Percentiles rank a stretch among this genome's conserved stretches.
Conservation (phyloP, 1,140 invertebrate genomes). For the Drosophila parvula region DNA sequence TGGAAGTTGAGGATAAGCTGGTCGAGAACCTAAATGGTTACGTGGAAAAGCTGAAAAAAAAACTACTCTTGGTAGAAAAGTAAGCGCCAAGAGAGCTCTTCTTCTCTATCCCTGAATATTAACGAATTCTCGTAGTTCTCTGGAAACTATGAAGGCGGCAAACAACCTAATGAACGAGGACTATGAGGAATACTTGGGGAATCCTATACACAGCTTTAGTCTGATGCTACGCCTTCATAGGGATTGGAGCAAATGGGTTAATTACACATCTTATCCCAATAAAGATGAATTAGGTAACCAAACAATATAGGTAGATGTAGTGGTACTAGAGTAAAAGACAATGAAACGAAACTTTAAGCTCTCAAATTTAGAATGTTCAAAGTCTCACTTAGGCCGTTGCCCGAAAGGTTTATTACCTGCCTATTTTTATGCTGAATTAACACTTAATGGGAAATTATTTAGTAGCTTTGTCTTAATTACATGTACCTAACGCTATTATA, state of each 20-base stretch:
- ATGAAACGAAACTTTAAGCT: background rate
- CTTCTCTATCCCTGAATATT: no score
- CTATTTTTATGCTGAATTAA: background rate
- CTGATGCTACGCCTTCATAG: slow-evolving; percentile 28
- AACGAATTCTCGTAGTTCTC: background rate
- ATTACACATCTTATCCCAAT: background rate
- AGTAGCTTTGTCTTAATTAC: background rate
- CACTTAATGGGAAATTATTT: background rate
- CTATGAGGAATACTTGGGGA: slow-evolving; percentile 29
- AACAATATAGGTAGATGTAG: no score
- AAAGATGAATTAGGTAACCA: background rate
- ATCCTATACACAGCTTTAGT: slow-evolving; percentile 40
- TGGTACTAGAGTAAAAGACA: no score
- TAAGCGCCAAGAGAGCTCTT: background rate
- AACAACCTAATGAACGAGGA: slow-evolving; percentile 2
- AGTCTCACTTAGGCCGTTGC: background rate
- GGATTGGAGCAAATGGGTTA: slow-evolving; percentile 31
- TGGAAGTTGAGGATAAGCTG: slow-evolving; percentile 29
- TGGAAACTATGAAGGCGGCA: slow-evolving; percentile 2
- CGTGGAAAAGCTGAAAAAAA: slow-evolving; percentile 10
- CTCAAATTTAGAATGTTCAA: background rate
- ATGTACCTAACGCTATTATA: background rate
- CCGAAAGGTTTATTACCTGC: background rate
- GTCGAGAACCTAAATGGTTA: slow-evolving; percentile 23
- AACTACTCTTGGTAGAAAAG: slow-evolving; percentile 18